These are phyloP conservation scores for Plectrocnemia conspersa DNA, from an alignment of 1,140 invertebrate species.

Conservation along the genomic window DNA sequence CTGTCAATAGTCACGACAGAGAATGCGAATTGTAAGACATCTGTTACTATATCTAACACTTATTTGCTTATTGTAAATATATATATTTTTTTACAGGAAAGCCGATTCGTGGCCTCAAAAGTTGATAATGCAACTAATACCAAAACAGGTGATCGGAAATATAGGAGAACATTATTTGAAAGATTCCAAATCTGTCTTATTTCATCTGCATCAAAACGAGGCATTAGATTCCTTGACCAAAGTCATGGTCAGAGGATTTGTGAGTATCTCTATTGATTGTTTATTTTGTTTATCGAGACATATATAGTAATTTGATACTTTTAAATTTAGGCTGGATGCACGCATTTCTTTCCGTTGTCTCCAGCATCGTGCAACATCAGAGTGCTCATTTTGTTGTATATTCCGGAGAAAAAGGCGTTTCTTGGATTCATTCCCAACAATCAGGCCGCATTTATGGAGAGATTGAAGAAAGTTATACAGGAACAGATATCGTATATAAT, in stretches of 20 bases:
- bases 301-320: too few species aligned
- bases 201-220: constrained; percentile 73
- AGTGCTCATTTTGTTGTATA: constrained; percentile 86
- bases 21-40: constrained; percentile 80
- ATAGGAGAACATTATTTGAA: constrained; percentile 82
- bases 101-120: constrained; percentile 88
- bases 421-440: constrained; percentile 94
- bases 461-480: constrained; percentile 47
- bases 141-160: constrained; percentile 80
- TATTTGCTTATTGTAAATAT: constrained; percentile 3
- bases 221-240: constrained; percentile 77
- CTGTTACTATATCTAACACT: too few species aligned
- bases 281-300: too few species aligned
- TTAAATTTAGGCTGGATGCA: constrained; percentile 84
- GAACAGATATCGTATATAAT: constrained; percentile 45
- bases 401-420: constrained; percentile 82
- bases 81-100: constrained; percentile 54
- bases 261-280: constrained; percentile 53
- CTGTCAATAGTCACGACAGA: constrained; percentile 69
- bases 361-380: constrained; percentile 77
- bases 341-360: constrained; percentile 71
- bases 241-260: constrained; percentile 87
- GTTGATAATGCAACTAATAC: constrained; percentile 89
- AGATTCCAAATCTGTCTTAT: constrained; percentile 78
- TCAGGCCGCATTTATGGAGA: constrained; percentile 60